Evolutionary conservation across 2,888 invertebrate species (phyloP), one percentile per base, ranked within the genome.

Genomic region (Orthosia incerta): DNA sequence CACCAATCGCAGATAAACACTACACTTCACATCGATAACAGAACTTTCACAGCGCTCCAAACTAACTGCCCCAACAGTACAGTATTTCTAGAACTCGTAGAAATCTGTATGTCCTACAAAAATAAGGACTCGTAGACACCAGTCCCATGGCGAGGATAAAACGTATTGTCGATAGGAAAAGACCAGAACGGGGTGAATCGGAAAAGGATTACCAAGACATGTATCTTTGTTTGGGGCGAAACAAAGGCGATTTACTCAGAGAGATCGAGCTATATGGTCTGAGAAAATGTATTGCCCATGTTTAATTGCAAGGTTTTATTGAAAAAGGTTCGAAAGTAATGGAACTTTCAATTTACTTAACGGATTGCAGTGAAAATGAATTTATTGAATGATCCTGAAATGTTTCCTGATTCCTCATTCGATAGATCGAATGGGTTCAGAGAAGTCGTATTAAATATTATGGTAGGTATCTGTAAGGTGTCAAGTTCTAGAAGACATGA

Each of bases 131-230:
- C 66, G 71, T 65, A 67, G 77, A 79, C 70, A 80, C 75, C 71
- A 75, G 63, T 76, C 86, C 83, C 85, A 66, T 78, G 84, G 72
- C 77, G 83, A 61, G 77, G 78, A 87, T 87, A 87, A 90, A 91
- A 91, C 89, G 82, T 92, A 91, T 89, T 87, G 89, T 84, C 87
- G 86, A 87, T 88, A 88, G 88, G 89, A 91, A 91, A 83, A 79
- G 86, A 79, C 80, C 84, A 79, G 69, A 84, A 81, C 81, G 50
- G 71, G 16, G 39, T 59, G 48, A 48, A 69, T 55, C 73, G 83
- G 89, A 90, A 89, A 89, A 88, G 89, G 89, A 89, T 90, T 89
- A 88, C 85, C 78, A 81, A 81, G 79, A 80, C 84, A 90, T 91
- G 88, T 87, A 87, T 92, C 91, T 91, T 89, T 87, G 90, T 92